Conservation (phyloP, 2,113 vertebrate genomes). For the Ammodytes marinus region DNA sequence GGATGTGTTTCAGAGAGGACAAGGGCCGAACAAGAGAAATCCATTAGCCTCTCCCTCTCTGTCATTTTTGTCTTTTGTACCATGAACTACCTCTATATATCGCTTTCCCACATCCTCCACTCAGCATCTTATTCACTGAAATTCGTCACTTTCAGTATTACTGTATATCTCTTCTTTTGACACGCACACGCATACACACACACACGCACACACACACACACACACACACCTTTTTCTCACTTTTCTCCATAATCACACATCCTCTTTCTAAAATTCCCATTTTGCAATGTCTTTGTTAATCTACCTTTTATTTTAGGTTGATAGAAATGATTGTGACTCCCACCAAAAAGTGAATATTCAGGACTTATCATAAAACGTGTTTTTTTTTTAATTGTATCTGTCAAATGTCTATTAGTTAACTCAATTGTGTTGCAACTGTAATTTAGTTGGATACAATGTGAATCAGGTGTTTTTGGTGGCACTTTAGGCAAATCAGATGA, state of each 20-base stretch:
- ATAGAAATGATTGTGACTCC: not conserved
- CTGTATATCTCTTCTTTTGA: slow-evolving; percentile 16
- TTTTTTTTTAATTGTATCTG: too few species aligned
- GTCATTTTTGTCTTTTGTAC: slow-evolving; percentile 59
- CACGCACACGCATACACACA: too few species aligned
- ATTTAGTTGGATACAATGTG: not conserved
- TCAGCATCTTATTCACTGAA: slow-evolving; percentile 22
- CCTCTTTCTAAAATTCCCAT: not conserved
- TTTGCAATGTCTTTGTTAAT: not conserved
- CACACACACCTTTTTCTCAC: slow-evolving; percentile 30
- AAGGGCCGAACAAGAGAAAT: slow-evolving; percentile 66
- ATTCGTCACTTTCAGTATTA: slow-evolving; percentile 35
- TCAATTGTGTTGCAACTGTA: not conserved
- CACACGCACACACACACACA: too few species aligned
- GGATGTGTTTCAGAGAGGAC: slow-evolving; percentile 55
- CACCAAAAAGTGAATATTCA: not conserved
- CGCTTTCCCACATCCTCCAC: not conserved
- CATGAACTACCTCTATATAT: slow-evolving; percentile 44
- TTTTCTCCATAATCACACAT: not conserved
- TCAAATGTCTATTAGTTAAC: not conserved
- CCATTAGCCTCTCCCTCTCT: slow-evolving; percentile 63
- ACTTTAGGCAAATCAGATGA: too few species aligned
- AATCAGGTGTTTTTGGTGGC: too few species aligned
- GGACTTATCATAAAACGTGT: not conserved
- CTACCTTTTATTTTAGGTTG: not conserved